Evolutionary conservation across 1,140 invertebrate species (phyloP).

Genomic region (Pygmarrhopalites habei): DNA sequence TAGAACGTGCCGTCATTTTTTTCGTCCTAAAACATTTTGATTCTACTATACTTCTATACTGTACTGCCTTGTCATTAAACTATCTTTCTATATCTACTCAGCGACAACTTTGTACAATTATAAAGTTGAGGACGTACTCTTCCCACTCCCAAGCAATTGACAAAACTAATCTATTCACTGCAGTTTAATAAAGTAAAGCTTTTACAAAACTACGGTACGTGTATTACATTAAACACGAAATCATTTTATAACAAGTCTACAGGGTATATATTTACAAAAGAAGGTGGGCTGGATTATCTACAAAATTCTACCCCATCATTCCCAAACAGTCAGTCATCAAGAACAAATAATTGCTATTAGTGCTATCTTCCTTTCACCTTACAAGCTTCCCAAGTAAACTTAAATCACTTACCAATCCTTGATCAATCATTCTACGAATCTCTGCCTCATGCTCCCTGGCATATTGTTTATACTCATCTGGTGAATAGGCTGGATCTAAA

Average conservation of each 20-base stretch:
- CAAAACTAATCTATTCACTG: too few relatives aligned
- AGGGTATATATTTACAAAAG: not conserved
- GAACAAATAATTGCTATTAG: conserved; percentile 1
- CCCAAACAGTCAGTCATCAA: not conserved
- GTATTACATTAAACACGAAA: not conserved
- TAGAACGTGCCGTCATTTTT: not conserved
- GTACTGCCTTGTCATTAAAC: too few relatives aligned
- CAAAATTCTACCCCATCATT: not conserved
- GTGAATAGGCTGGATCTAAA: conserved; percentile 52
- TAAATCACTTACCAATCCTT: conserved; percentile 51
- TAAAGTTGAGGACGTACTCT: too few relatives aligned
- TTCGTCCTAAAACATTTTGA: too few relatives aligned
- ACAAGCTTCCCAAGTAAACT: not conserved
- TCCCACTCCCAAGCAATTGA: too few relatives aligned
- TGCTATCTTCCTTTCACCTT: too few relatives aligned
- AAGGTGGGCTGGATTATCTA: not conserved
- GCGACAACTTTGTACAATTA: too few relatives aligned
- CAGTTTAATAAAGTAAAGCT: too few relatives aligned
- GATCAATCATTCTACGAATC: conserved; percentile 54
- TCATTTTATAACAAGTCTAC: not conserved
- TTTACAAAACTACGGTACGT: too few relatives aligned
- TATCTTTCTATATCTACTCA: too few relatives aligned
- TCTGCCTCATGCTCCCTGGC: conserved; percentile 57
- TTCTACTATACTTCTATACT: too few relatives aligned
- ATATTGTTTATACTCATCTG: conserved; percentile 69